Evolutionary conservation across 2,113 vertebrate species (phyloP).

Genomic region (Entomyzon cyanotis): DNA sequence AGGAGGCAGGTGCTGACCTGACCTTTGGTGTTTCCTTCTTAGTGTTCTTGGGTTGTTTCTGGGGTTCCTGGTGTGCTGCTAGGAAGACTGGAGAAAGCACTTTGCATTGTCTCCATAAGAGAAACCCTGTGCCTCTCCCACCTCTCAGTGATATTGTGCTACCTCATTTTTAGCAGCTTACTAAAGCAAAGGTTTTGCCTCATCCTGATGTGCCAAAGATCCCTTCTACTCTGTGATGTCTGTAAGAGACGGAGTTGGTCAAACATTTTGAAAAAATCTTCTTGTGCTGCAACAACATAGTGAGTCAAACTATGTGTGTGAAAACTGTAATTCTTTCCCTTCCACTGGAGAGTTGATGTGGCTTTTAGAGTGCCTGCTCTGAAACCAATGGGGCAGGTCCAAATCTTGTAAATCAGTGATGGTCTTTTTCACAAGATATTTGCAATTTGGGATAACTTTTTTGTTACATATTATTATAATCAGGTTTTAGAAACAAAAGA

Average conservation of each 20-base stretch:
- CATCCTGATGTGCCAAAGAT: neutral
- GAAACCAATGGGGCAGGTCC: fast-evolving
- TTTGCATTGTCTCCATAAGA: neutral
- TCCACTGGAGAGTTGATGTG: neutral
- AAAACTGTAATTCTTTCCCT: neutral
- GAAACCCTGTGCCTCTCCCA: neutral
- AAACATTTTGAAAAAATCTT: neutral
- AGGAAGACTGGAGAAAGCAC: fast-evolving
- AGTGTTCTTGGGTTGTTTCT: neutral
- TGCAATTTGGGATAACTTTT: neutral
- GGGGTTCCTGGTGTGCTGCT: neutral
- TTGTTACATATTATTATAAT: neutral
- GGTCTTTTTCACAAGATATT: neutral
- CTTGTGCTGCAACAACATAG: neutral
- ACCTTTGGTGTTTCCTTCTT: neutral
- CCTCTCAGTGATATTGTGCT: too few relatives aligned
- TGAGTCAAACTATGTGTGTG: neutral
- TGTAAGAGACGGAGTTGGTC: neutral
- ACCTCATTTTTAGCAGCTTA: neutral
- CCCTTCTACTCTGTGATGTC: neutral
- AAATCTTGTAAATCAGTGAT: neutral
- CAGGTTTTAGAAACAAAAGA: neutral
- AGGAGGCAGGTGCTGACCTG: neutral
- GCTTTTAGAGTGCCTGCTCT: neutral
- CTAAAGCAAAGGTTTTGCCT: neutral